phyloP scores from a whole-genome alignment of 1,140 invertebrate species.

The Orius insidiosus region DNA sequence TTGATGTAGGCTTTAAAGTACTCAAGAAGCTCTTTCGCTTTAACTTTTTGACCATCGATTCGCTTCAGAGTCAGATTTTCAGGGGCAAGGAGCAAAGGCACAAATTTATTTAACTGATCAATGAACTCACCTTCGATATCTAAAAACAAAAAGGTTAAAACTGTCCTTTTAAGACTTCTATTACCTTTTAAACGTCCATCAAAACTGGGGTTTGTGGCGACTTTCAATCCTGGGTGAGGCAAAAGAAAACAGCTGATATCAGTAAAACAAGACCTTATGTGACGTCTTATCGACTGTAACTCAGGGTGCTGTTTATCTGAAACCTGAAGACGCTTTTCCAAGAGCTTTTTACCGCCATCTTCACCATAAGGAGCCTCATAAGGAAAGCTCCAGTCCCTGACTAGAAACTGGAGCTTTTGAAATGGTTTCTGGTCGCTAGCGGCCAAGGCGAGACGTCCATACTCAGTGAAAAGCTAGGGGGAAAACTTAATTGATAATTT shows the following conservation, averaged over 20 bases:
- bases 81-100: slow-evolving; percentile 75
- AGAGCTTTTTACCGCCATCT: slow-evolving; percentile 68
- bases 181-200: slow-evolving; percentile 72
- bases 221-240: slow-evolving; percentile 93
- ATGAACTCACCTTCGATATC: slow-evolving; percentile 94
- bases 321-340: slow-evolving; percentile 68
- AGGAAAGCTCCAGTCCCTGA: slow-evolving; percentile 96
- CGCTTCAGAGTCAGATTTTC: slow-evolving; percentile 88
- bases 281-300: slow-evolving; percentile 77
- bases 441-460: slow-evolving; percentile 82
- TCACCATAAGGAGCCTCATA: slow-evolving; percentile 90
- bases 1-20: slow-evolving; percentile 97
- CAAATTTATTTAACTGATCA: slow-evolving; percentile 59
- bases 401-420: slow-evolving; percentile 86
- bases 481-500: slow-evolving; percentile 22
- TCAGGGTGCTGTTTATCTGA: slow-evolving; percentile 87
- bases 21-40: slow-evolving; percentile 79
- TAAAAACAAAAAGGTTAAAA: slow-evolving; percentile 23
- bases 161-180: not conserved
- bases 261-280: slow-evolving; percentile 88
- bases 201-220: slow-evolving; percentile 90
- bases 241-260: slow-evolving; percentile 93
- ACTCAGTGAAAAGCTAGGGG: slow-evolving; percentile 91
- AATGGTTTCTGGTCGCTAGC: slow-evolving; percentile 81
- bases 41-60: slow-evolving; percentile 86